phyloP scores from a whole-genome alignment of 2,888 invertebrate genomes.

The Podotricha telesiphe region DNA sequence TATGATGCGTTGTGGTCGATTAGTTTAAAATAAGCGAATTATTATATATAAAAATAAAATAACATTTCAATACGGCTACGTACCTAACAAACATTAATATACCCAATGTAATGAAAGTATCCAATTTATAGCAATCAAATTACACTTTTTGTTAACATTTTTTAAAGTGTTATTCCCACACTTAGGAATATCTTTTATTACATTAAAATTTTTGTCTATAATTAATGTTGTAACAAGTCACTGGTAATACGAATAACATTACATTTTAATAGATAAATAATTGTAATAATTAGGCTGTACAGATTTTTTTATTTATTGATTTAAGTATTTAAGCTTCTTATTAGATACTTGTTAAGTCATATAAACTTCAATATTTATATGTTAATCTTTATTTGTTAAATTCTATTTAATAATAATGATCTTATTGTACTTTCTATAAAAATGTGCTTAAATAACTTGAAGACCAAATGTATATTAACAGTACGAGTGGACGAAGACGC shows the following conservation, averaged over 20 bases:
- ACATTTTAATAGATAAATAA: not conserved
- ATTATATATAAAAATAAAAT: no score
- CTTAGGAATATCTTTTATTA: no score
- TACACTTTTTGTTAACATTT: no score
- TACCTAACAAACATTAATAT: no score
- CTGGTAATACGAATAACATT: not conserved
- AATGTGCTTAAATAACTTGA: not conserved
- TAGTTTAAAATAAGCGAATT: no score
- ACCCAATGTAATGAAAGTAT: no score
- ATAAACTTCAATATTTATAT: not conserved
- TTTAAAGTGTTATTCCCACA: no score
- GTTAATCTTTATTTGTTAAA: not conserved
- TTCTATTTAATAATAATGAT: not conserved
- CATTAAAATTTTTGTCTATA: no score
- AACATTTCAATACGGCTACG: not conserved
- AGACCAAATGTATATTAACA: not conserved
- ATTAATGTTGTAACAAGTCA: not conserved
- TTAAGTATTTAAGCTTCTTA: not conserved
- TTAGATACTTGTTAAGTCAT: not conserved
- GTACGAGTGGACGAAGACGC: constrained; percentile 1
- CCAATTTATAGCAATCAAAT: no score
- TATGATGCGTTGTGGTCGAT: no score
- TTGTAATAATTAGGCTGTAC: not conserved
- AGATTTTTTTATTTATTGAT: not conserved
- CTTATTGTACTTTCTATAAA: not conserved